These are phyloP conservation scores for Acanthosepion esculentum DNA, from an alignment of 2,888 invertebrate species.

Conservation along the genomic window DNA sequence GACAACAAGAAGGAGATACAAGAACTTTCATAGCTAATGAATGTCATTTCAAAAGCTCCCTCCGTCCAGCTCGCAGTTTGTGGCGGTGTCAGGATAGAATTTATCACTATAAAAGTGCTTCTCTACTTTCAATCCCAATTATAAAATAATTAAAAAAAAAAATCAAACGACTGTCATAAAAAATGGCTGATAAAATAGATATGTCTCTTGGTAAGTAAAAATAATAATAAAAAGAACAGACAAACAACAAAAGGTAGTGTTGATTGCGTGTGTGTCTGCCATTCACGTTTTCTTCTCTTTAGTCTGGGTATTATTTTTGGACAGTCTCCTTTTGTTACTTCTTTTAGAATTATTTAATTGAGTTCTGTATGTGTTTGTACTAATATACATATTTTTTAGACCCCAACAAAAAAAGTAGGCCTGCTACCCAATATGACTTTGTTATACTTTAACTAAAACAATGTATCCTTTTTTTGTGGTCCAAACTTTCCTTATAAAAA, in stretches of 20 bases:
- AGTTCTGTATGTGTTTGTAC: background rate
- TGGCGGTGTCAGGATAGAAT: background rate
- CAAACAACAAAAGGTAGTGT: background rate
- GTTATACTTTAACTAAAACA: too few relatives aligned
- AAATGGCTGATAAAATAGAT: background rate
- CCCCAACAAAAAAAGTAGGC: background rate
- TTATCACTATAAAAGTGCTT: background rate
- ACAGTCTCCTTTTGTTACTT: too few relatives aligned
- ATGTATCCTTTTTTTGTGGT: background rate
- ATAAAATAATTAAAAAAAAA: background rate
- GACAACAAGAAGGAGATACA: background rate
- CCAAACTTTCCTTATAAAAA: background rate
- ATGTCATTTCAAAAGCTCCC: background rate
- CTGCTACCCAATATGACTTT: background rate
- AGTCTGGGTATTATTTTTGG: too few relatives aligned
- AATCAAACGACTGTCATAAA: background rate
- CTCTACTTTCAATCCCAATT: background rate
- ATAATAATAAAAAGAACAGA: background rate
- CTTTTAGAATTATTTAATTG: background rate
- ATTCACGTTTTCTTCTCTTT: too few relatives aligned
- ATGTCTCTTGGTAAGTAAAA: background rate
- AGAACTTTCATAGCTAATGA: background rate
- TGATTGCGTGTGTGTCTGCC: background rate
- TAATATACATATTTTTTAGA: background rate
- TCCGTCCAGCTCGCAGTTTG: constrained; percentile 33